A percentile compares a stretch with the other conserved stretches of the same genome.
phyloP scores from a whole-genome alignment of 2,888 invertebrate species.

The Dione juno region DNA sequence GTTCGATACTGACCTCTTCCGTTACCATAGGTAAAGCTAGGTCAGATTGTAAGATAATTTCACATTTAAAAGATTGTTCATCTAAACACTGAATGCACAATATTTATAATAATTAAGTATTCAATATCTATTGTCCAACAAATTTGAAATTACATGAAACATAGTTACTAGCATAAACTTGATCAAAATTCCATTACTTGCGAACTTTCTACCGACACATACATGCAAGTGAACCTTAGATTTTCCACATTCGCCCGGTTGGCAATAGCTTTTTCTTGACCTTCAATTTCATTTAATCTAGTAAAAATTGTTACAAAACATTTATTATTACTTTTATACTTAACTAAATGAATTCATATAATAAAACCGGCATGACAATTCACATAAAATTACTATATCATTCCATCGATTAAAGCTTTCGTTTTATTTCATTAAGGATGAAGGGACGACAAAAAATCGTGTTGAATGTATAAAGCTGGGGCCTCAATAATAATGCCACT shows the following conservation, averaged over 20 bases:
- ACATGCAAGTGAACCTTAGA: slow-evolving; percentile 40
- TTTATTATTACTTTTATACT: no score
- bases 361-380: background rate
- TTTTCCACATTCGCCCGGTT: slow-evolving; percentile 48
- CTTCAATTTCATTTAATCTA: background rate
- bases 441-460: slow-evolving; percentile 51
- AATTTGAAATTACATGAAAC: background rate
- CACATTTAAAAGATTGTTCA: background rate
- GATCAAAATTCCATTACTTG: slow-evolving; percentile 45
- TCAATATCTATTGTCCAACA: background rate
- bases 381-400: slow-evolving; percentile 7
- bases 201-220: slow-evolving; percentile 48
- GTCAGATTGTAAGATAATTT: slow-evolving; percentile 14
- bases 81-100: no score
- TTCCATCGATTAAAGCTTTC: slow-evolving; percentile 40
- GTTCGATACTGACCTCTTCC: slow-evolving; percentile 22
- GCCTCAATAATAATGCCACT: slow-evolving; percentile 61
- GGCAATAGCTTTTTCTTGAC: background rate
- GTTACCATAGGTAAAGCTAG: background rate
- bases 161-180: slow-evolving; percentile 30
- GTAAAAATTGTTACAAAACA: background rate
- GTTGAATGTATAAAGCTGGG: slow-evolving; percentile 57
- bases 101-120: background rate
- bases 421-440: slow-evolving; percentile 40
- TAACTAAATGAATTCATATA: background rate